A percentile compares a stretch with the other conserved stretches of the same genome.
Evolutionary conservation across 2,113 vertebrate species (phyloP).

Genomic region (Cyprinodon brontotheroides): DNA sequence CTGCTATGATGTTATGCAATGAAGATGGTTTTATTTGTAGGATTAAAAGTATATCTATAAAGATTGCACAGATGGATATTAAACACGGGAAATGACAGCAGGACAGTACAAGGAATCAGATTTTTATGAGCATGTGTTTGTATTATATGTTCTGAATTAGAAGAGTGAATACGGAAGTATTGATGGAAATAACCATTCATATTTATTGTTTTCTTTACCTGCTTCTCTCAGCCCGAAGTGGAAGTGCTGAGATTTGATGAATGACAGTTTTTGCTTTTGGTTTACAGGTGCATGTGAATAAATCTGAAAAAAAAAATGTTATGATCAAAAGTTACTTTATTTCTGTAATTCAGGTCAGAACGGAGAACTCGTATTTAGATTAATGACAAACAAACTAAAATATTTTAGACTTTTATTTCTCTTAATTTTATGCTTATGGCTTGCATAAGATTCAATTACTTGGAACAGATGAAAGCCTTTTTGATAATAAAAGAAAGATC

Average conservation of each 20-base stretch:
- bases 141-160: conserved; percentile 71
- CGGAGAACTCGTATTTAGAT: not conserved
- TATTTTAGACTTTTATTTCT: not conserved
- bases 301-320: not conserved
- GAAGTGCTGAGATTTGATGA: conserved; percentile 49
- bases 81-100: conserved; percentile 52
- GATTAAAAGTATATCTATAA: conserved; percentile 64
- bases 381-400: not conserved
- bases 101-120: conserved; percentile 37
- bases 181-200: conserved; percentile 68
- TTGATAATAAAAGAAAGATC: too few species aligned
- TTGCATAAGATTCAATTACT: not conserved
- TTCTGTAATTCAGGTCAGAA: not conserved
- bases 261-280: conserved; percentile 39
- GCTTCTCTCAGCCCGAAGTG: conserved; percentile 38
- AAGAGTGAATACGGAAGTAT: conserved; percentile 70
- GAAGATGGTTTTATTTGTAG: conserved; percentile 66
- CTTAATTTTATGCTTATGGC: not conserved
- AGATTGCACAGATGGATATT: conserved; percentile 71
- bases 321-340: not conserved
- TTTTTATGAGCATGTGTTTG: conserved; percentile 72
- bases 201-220: conserved; percentile 62
- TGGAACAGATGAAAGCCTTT: not conserved
- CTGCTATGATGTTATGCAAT: conserved; percentile 76
- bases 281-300: not conserved